These are phyloP conservation scores for Liasis olivaceus DNA, from an alignment of 2,797 vertebrate genomes.

Conservation along the genomic window DNA sequence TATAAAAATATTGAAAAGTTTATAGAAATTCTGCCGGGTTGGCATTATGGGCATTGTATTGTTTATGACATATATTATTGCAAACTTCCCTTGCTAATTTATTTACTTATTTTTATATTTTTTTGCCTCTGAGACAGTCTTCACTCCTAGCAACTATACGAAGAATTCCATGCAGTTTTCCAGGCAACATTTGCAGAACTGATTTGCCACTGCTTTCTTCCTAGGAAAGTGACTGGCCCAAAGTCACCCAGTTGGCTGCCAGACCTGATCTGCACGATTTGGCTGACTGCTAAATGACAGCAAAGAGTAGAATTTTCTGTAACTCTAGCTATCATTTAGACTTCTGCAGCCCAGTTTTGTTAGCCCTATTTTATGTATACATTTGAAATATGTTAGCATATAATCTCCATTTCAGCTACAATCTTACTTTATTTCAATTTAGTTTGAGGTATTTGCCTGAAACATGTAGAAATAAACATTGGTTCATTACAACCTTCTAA, in stretches of 20 bases:
- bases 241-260: neutral
- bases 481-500: constrained; percentile 51
- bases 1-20: neutral
- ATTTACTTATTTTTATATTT: neutral
- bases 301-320: neutral
- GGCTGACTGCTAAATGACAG: neutral
- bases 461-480: constrained; percentile 53
- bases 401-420: neutral
- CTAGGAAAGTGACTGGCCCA: neutral
- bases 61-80: neutral
- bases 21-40: neutral
- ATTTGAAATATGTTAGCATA: constrained; percentile 33
- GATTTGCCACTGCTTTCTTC: neutral
- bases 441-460: constrained; percentile 45
- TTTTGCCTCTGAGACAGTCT: neutral
- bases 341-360: neutral
- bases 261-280: neutral
- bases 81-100: neutral
- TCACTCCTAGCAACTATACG: neutral
- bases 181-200: neutral
- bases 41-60: neutral
- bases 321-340: neutral
- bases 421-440: constrained; percentile 51
- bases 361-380: neutral
- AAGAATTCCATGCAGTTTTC: neutral